Base-by-base conservation (phyloP, 2,888 invertebrate species). In the Lepas anatifera region DNA sequence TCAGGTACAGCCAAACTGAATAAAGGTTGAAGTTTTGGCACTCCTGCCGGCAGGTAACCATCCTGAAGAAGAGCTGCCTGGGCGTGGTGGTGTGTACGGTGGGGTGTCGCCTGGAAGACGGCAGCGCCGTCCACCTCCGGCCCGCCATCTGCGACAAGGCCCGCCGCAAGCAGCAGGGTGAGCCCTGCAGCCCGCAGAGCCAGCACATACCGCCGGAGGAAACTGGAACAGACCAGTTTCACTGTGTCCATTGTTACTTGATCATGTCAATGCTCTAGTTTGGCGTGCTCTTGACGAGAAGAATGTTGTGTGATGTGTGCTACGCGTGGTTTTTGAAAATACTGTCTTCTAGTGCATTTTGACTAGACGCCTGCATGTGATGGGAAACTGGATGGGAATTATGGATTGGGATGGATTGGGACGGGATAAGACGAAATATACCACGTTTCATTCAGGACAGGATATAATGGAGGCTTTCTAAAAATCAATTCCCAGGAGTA, bases 61-160 rank as follows among this genome's bases (percentile, higher is more conserved):
- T 84, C 72, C 77, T 84, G 68, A 85, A 85, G 78, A 85, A 85
- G 76, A 83, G 83, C 2, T 85, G 97, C 77, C 83, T 97, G 11
- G 97, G 97, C 0, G 96, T 97, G 1, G 83, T 97, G n/a, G 88
- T 96, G 22, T 97, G 97, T 80, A 90, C 90, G 0, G 84, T 87
- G 75, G 84, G 90, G 69, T 97, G 96, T 77, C 83, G 88, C n/a
- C 80, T 93, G 71, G 87, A 90, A n/a, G 78, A 78, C 3, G 89
- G 87, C 74, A 93, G 93, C 0, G 89, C 89, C 74, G 91, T 97
- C 10, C 91, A 94, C 78, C 83, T 96, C 48, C 82, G 96, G 72
- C 97, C 97, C 0, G 96, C 96, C 1, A 97, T 97, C 75, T 97
- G 97, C 81, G 97, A 97, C 82, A 96, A 96, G 82, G 97, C 94